Percentiles rank a stretch among this genome's conserved stretches.
Evolutionary conservation across 2,888 invertebrate genomes (phyloP).

Genomic region (Calameuta idolon): DNA sequence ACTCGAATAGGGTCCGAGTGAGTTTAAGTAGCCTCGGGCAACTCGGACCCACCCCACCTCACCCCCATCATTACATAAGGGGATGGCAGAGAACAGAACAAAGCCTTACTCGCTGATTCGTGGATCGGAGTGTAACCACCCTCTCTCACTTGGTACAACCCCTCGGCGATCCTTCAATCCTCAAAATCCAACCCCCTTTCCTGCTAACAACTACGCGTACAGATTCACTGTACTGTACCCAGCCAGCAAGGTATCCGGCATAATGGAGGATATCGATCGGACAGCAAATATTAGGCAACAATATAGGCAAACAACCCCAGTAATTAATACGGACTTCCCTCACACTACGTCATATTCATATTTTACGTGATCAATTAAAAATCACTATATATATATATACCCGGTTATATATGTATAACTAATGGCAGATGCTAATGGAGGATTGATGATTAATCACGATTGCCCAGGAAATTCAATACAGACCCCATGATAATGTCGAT

Average conservation of each 20-base stretch:
- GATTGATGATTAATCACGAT: background rate
- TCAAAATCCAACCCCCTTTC: conserved; percentile 15
- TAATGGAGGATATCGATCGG: conserved; percentile 45
- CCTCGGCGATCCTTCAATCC: conserved; percentile 4
- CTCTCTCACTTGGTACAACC: conserved; percentile 18
- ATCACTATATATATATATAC: conserved; percentile 9
- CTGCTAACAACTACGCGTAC: background rate
- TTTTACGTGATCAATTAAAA: conserved; percentile 16
- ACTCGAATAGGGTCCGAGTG: conserved; percentile 7
- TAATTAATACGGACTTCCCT: conserved; percentile 44
- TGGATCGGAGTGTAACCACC: conserved; percentile 46
- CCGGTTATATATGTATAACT: background rate
- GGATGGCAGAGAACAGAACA: conserved; percentile 41
- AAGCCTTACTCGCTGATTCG: conserved; percentile 44
- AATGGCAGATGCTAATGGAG: background rate
- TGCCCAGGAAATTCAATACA: background rate
- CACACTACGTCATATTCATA: conserved; percentile 20
- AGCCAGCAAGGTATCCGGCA: conserved; percentile 9
- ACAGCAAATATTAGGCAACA: conserved; percentile 48
- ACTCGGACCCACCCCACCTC: conserved; percentile 22
- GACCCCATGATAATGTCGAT: background rate
- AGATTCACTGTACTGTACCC: background rate
- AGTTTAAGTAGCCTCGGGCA: conserved; percentile 29
- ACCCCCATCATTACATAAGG: conserved; percentile 16
- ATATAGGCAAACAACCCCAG: conserved; percentile 43